Evolutionary conservation across 1,140 invertebrate species (phyloP).

Genomic region (Lucilia sericata): DNA sequence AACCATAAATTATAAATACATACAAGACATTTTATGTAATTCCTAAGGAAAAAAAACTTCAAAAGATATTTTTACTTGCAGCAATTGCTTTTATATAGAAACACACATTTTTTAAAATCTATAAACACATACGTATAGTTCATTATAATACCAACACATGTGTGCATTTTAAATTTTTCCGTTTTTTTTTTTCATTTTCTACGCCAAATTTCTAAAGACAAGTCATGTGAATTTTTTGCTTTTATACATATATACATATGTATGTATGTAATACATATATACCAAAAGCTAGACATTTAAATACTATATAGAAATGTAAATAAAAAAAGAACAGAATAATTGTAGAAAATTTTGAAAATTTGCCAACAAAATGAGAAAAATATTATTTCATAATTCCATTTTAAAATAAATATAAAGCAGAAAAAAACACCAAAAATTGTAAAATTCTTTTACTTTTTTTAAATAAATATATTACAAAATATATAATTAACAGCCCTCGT

Average conservation of each 20-base stretch:
- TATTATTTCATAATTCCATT: slow-evolving; percentile 2
- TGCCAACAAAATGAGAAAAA: not conserved
- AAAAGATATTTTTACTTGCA: too few species aligned
- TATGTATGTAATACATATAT: not conserved
- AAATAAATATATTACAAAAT: not conserved
- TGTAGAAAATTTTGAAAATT: slow-evolving; percentile 5
- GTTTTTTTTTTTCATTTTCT: too few species aligned
- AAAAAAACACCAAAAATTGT: too few species aligned
- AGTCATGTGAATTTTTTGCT: not conserved
- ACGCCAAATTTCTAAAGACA: not conserved
- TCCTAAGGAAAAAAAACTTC: too few species aligned
- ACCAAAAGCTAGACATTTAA: too few species aligned
- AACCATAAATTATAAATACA: too few species aligned
- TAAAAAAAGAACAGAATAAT: not conserved
- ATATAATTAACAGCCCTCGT: not conserved
- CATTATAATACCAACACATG: not conserved
- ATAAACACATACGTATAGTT: too few species aligned
- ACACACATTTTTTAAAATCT: too few species aligned
- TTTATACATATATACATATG: not conserved
- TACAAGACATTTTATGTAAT: too few species aligned
- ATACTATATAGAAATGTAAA: too few species aligned
- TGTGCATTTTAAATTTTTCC: not conserved
- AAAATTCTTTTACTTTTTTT: not conserved
- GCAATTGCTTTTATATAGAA: too few species aligned
- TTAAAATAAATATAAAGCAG: too few species aligned